These are phyloP conservation scores for Torymus tubicola DNA, from an alignment of 2,888 invertebrate genomes.

Conservation along the genomic window DNA sequence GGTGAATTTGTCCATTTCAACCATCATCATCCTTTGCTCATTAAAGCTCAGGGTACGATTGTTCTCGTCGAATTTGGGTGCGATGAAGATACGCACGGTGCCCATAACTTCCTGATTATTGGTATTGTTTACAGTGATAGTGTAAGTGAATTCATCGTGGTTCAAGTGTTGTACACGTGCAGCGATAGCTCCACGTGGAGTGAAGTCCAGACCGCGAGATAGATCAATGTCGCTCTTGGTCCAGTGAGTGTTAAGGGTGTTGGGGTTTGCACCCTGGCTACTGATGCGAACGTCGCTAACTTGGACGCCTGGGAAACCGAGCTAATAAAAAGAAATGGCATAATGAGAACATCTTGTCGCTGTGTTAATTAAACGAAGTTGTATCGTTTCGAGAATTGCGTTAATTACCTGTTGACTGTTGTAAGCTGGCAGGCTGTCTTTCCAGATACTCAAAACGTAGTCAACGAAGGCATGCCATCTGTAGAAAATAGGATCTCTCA, in stretches of 20 bases:
- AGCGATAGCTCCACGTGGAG: conserved; percentile 85
- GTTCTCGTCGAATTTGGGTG: conserved; percentile 82
- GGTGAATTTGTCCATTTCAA: conserved; percentile 86
- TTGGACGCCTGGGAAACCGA: conserved; percentile 82
- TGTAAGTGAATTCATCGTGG: conserved; percentile 84
- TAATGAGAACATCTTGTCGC: too few relatives aligned
- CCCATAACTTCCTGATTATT: conserved; percentile 78
- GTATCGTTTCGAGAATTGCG: not conserved
- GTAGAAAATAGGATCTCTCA: conserved; percentile 92
- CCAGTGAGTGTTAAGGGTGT: conserved; percentile 84
- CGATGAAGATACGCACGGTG: conserved; percentile 84
- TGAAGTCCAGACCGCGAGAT: conserved; percentile 89
- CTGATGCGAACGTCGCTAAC: conserved; percentile 77
- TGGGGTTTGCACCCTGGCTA: conserved; percentile 40
- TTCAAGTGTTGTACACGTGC: conserved; percentile 88
- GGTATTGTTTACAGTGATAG: conserved; percentile 80
- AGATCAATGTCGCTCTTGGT: conserved; percentile 87
- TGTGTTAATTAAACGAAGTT: too few relatives aligned
- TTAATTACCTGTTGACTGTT: conserved; percentile 78
- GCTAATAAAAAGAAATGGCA: conserved; percentile 71
- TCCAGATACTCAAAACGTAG: conserved; percentile 86
- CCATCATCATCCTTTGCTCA: conserved; percentile 82
- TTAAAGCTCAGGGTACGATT: conserved; percentile 81
- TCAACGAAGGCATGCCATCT: conserved; percentile 90
- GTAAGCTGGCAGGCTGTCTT: conserved; percentile 84